Base-by-base conservation (phyloP, 1,140 invertebrate species). In the Pygmarrhopalites habei region DNA sequence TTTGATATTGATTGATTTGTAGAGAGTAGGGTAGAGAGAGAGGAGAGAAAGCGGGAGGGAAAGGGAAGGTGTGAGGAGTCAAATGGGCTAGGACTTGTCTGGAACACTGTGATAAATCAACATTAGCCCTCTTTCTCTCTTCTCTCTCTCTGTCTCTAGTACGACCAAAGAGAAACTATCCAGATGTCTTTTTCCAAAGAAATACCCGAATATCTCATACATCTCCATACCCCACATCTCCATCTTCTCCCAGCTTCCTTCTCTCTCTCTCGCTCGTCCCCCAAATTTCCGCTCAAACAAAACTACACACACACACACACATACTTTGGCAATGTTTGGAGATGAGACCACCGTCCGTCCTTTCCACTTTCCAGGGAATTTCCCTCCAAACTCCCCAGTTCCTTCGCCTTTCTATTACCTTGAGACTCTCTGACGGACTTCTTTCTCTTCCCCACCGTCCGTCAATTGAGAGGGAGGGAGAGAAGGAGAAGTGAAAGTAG, bases 101-200 rank as follows among this genome's bases (percentile, higher is more conserved):
- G 32, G 32, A n/a, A 35, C 32, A 7, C 32, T 35, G 49, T 52
- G 49, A 52, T 52, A 52, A 52, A 52, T 52, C 49, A 52, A 52
- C 49, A 52, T 52, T 56, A 35, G 17, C 53, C 10, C 53, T 35
- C 15, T 52, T 17, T 52, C 15, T n/a, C 49, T n/a, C n/a, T n/a
- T n/a, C n/a, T n/a, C n/a, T n/a, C n/a, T n/a, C n/a, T n/a, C n/a
- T n/a, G n/a, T n/a, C n/a, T n/a, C n/a, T n/a, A n/a, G n/a, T n/a
- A n/a, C n/a, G n/a, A n/a, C n/a, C n/a, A n/a, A n/a, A n/a, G 32
- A 17, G 35, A 51, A 52, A 49, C 58, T 29, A 32, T 56, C 46
- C 44, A 30, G 26, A 46, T 53, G 30, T 35, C 39, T 61, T 30
- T 39, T 23, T 41, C 47, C 49, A 4, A n/a, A n/a, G n/a, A n/a